Base-by-base conservation (phyloP, 2,797 vertebrate species). In the Gastrophryne carolinensis region DNA sequence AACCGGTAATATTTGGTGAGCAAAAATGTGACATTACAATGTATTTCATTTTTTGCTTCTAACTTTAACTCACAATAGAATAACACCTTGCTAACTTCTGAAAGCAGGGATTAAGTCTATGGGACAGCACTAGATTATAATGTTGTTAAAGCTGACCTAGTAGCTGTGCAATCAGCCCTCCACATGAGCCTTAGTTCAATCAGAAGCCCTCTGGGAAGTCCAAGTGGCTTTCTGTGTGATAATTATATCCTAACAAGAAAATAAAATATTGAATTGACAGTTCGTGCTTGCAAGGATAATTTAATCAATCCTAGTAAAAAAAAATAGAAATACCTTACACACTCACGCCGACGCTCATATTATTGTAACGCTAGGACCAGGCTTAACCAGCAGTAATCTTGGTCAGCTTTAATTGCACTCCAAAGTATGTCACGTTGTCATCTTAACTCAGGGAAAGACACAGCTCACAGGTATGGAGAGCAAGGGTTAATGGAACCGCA, bases 211-310 rank as follows among this genome's bases (percentile, higher is more conserved):
- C 66, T 44, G 58, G 74, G 74, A 60, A 63, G 74, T 44, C 50
- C 49, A 44, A 64, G 74, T 64, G 50, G 30, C 50, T 71, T 64
- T 70, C 37, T 71, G 21, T 47, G 34, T 47, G 58, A 70, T 77
- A 77, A 71, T 77, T 77, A 77, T 70, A 70, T 77, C n/a, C 29
- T 70, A 77, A 77, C 56, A 57, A 57, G 26, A 76, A 65, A 76
- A 68, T 76, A 76, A 76, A 62, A 76, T 76, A 61, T 76, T 69
- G 47, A 63, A 76, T 24, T 76, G 56, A 63, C 74, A 71, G 66
- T 57, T 56, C 64, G 47, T 56, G 49, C 29, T 49, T 64, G 29
- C 35, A 21, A 62, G 47, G 66, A 47, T 64, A 77, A 71, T 77
- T 70, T 49, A 77, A 37, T 57, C 58, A 53, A 54, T 62, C 70